Evolutionary conservation across 2,797 vertebrate genomes (phyloP).

Genomic region (Ceryle rudis): DNA sequence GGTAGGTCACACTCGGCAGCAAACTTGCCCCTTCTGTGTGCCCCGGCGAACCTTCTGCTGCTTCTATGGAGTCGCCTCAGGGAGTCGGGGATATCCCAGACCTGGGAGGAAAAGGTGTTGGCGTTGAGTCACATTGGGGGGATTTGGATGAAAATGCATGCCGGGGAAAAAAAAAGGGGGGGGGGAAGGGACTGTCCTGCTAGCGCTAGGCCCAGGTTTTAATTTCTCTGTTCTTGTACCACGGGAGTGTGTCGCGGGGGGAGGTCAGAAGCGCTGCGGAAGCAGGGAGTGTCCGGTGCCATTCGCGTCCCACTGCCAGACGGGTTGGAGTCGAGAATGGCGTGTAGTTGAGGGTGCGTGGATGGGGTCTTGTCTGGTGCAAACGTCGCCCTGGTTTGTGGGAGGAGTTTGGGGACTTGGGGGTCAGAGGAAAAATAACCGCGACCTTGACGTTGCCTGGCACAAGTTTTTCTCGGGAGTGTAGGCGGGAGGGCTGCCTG

Average conservation of each 20-base stretch:
- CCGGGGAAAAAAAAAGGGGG: too few species aligned
- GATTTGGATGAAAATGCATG: not conserved
- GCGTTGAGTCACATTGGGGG: accelerated
- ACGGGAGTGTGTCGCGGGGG: not conserved
- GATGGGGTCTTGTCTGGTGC: not conserved
- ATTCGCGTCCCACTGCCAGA: too few species aligned
- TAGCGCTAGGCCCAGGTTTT: not conserved
- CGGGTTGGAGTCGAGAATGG: too few species aligned
- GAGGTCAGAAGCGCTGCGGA: not conserved
- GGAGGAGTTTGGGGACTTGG: not conserved
- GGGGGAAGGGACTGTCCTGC: not conserved
- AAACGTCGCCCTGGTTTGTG: not conserved
- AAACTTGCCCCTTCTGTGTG: not conserved
- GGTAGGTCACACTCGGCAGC: accelerated
- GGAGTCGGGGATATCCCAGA: not conserved
- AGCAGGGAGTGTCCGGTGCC: accelerated
- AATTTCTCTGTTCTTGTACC: not conserved
- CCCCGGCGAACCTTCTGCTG: not conserved
- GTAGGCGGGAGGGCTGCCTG: not conserved
- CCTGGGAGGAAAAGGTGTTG: not conserved
- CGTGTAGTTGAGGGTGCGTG: not conserved
- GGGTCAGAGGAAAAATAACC: not conserved
- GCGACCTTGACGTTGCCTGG: not conserved
- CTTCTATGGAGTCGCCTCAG: not conserved
- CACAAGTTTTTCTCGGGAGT: not conserved